Percentiles rank a stretch among this genome's conserved stretches.
Conservation (phyloP, 2,888 invertebrate species). For the Dinocampus coccinellae region DNA sequence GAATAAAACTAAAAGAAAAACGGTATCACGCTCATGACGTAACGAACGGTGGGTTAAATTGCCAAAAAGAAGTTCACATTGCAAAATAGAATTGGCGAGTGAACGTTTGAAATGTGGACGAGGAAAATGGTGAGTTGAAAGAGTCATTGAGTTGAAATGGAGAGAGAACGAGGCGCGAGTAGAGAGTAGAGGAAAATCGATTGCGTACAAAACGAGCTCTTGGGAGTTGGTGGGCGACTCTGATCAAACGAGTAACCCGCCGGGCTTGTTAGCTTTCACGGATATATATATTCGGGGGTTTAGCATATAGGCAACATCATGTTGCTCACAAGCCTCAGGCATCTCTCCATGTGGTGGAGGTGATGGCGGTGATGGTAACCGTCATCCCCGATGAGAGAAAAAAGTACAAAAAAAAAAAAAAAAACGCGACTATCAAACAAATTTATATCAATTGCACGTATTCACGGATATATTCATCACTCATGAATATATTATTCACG, state of each 20-base stretch:
- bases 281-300: conserved; percentile 29
- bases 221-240: conserved; percentile 35
- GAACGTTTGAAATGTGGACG: conserved; percentile 49
- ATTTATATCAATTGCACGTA: neutral
- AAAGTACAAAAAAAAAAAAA: too few species aligned
- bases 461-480: neutral
- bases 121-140: conserved; percentile 13
- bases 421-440: neutral
- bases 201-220: conserved; percentile 39
- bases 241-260: conserved; percentile 40
- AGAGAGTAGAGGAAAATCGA: conserved; percentile 36
- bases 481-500: neutral
- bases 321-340: conserved; percentile 29
- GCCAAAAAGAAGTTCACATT: conserved; percentile 46
- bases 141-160: neutral
- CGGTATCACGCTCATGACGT: too few species aligned
- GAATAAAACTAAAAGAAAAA: too few species aligned
- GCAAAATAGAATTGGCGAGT: conserved; percentile 56
- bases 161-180: conserved; percentile 14
- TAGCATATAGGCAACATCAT: conserved; percentile 1
- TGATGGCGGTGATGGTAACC: neutral
- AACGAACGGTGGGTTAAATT: too few species aligned
- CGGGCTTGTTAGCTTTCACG: conserved; percentile 39
- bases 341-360: conserved; percentile 12
- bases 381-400: neutral